Evolutionary conservation across 2,797 vertebrate genomes (phyloP), one percentile per base, ranked within the genome.

Genomic region (Sylvia borin): DNA sequence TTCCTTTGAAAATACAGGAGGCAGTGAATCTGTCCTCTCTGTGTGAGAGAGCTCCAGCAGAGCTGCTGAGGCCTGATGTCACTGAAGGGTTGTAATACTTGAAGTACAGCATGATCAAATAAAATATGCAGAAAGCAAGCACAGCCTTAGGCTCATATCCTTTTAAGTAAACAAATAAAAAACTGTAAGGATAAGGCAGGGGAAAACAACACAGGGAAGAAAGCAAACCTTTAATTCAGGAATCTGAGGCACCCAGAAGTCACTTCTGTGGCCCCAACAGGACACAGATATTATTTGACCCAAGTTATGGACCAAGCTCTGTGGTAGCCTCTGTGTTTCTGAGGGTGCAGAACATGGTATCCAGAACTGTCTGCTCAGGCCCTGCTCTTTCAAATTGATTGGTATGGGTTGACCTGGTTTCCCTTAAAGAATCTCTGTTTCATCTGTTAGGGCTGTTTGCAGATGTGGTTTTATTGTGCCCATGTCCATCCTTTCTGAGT

Each of bases 1-100:
- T 24, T 68, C 72, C 54, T 94, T 96, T 96, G 92, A 95, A 95
- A 96, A 88, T 55, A 78, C 45, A 80, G 54, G 78, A 95, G 75
- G 36, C 1, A 1, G 61, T 84, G 78, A 91, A 93, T 95, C 53
- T 80, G 43, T 95, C 75, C 36, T 94, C 67, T 50, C 57, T 67
- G 60, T 66, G 47, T 60, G 61, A 58, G 88, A 50, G 47, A 90
- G 70, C 62, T 94, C 91, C 89, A 94, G 78, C 92, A 91, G 89
- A 90, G 95, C 75, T 89, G 82, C 75, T 9, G 26, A 88, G 70
- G n/a, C 57, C 85, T 4, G 9, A 31, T 76, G 48, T 54, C 26
- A 3, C 34, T 72, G 81, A 90, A 80, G 65, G 87, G 54, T 48
- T 82, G 61, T 76, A 89, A 51, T 74, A 64, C 57, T 77, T 89